Base-by-base conservation (phyloP, 2,888 invertebrate genomes). In the Drosophila setosimentum region DNA sequence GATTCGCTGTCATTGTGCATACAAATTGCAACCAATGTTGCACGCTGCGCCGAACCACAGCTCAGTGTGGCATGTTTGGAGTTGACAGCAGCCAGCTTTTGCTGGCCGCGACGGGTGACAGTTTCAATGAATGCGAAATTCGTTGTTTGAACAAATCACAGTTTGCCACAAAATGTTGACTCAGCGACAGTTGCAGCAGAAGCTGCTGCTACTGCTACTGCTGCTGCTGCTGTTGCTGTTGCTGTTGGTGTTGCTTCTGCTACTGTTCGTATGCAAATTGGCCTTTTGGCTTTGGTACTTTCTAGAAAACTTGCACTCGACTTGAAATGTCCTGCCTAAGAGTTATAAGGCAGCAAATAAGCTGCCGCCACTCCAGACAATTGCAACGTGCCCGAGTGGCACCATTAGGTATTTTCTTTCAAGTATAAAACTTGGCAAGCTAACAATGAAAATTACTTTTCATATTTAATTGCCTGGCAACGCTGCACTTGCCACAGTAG, bases 381-480 rank as follows among this genome's bases (percentile, higher is more conserved):
- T 59, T 59, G 51, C 49, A 62, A 68, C 68, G 62, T 78, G 68
- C 62, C 37, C 42, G 58, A 65, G 51, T 73, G 58, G 35, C 61
- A 53, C 29, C 10, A 21, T 45, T 57, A 21, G 21, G 63, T 37
- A 42, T 50, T 50, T 33, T 27, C 30, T 51, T 64, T 37, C 62
- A 49, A 49, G 49, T 29, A 29, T 49, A 37, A 59, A 65, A 53
- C 48, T 72, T 78, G 72, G 70, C 76, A 40, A 42, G 40, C 60
- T 71, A 72, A 84, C 76, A 83, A 80, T 81, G 72, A 67, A 77
- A 88, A 88, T 82, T 80, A 83, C 80, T 83, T 83, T 85, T 86
- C 80, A 86, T 86, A 85, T 88, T 82, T 83, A 85, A 85, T 86
- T 85, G 82, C 80, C 67, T 27, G 54, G 63, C 79, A 54, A 61